Conservation (phyloP, 1,140 invertebrate species). For the Drosophila sechellia region DNA sequence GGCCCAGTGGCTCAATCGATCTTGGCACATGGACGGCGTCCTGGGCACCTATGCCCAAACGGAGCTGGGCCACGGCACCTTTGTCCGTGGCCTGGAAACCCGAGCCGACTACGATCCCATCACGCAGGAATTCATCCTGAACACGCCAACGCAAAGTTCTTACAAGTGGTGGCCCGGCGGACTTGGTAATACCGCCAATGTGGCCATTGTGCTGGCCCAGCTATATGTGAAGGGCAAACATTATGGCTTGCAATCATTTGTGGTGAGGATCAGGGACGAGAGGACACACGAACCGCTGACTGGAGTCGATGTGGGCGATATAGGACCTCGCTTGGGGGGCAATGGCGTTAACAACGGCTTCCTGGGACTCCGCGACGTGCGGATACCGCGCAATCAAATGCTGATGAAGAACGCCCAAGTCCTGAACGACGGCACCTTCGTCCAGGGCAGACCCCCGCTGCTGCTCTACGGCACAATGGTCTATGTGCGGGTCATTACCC, state of each 20-base stretch:
- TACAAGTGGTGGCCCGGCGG: constrained; percentile 93
- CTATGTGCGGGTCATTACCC: constrained; percentile 93
- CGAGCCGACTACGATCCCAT: constrained; percentile 94
- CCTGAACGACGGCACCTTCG: constrained; percentile 93
- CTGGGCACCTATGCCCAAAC: constrained; percentile 98
- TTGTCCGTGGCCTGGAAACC: constrained; percentile 95
- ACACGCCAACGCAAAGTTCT: constrained; percentile 93
- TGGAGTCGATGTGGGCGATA: constrained; percentile 96
- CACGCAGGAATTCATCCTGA: constrained; percentile 93
- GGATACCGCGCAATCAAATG: constrained; percentile 95
- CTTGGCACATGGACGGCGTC: constrained; percentile 91
- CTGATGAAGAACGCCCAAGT: constrained; percentile 97
- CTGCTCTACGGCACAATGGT: constrained; percentile 97
- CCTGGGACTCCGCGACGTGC: constrained; percentile 92
- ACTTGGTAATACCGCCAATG: constrained; percentile 96
- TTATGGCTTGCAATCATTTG: constrained; percentile 95
- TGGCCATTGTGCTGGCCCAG: constrained; percentile 95
- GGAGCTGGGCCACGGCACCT: constrained; percentile 97
- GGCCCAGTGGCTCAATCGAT: constrained; percentile 92
- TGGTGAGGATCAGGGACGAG: constrained; percentile 95
- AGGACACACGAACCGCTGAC: constrained; percentile 93
- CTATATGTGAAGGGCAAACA: constrained; percentile 92
- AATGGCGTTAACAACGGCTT: constrained; percentile 96
- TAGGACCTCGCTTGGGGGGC: constrained; percentile 96
- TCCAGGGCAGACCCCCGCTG: constrained; percentile 92